Base-by-base conservation (phyloP, 2,888 invertebrate genomes). In the Mimachlamys varia region DNA sequence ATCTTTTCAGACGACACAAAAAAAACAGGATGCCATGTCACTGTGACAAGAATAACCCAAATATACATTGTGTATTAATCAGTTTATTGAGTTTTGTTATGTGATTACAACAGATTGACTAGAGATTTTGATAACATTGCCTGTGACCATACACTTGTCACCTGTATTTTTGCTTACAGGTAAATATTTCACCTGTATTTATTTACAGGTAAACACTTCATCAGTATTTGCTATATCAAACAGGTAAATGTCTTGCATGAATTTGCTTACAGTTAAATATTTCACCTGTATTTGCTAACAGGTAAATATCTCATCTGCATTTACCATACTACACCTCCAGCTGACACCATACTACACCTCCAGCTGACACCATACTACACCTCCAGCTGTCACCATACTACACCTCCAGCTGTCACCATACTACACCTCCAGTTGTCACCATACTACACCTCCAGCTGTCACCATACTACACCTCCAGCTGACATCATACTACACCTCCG, bases 101-200 rank as follows among this genome's bases (percentile, higher is more conserved):
- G 76, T 76, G 76, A 27, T 76, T 76, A 76, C 76, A 27, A 33
- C 33, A 76, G 33, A 76, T 76, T 76, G 76, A 76, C 76, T 76
- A 76, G 76, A 76, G 33, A 33, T 27, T 76, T 27, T 76, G 76
- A 76, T 76, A 76, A 12, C 76, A 76, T 33, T 76, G 76, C 76
- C 12, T 27, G 27, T 76, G 33, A 76, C 33, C 76, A 7, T 44
- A 44, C 44, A 44, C 7, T 44, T 44, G 44, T 44, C 44, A 44
- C 44, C 44, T 44, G 44, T 44, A 7, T 44, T 44, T 7, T 5
- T 7, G n/a, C n/a, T 27, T 76, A 27, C 76, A 22, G 76, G 27
- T 76, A 27, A 76, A 27, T 27, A 33, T 27, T 2, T 12, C n/a
- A 62, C 62, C 62, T 62, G 62, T 62, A 22, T 53, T n/a, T n/a